A percentile compares a stretch with the other conserved stretches of the same genome.
These are phyloP conservation scores for Otis tarda DNA, from an alignment of 2,113 vertebrate genomes.

Conservation along the genomic window DNA sequence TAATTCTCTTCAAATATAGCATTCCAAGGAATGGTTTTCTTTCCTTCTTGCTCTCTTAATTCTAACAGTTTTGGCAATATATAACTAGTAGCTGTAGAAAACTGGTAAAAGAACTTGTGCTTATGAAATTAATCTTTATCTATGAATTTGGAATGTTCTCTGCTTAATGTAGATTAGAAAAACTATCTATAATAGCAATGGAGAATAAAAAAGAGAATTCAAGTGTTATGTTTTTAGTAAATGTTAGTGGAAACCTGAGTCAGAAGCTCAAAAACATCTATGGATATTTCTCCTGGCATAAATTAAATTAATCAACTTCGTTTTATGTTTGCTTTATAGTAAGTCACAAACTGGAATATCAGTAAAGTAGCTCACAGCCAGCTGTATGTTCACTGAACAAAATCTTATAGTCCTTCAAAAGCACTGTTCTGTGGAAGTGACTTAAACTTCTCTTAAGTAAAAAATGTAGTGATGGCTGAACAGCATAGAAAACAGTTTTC, in stretches of 20 bases:
- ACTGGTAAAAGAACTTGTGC: constrained; percentile 32
- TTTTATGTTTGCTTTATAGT: not conserved
- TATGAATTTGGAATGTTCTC: constrained; percentile 60
- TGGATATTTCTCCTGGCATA: not conserved
- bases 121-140: constrained; percentile 61
- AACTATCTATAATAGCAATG: constrained; percentile 57
- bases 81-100: constrained; percentile 52
- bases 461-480: not conserved
- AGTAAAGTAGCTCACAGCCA: not conserved
- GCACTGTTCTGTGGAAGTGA: not conserved
- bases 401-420: not conserved
- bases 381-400: not conserved
- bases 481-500: not conserved
- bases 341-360: not conserved
- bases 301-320: not conserved
- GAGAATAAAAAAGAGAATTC: constrained; percentile 70
- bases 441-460: not conserved
- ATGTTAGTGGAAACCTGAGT: not conserved
- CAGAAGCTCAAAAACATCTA: not conserved
- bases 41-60: constrained; percentile 44
- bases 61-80: constrained; percentile 64
- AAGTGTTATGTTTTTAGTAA: not conserved
- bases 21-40: constrained; percentile 50
- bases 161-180: constrained; percentile 53
- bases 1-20: constrained; percentile 49